Evolutionary conservation across 1,140 invertebrate genomes (phyloP).

Genomic region (Drosophila prosaltans): DNA sequence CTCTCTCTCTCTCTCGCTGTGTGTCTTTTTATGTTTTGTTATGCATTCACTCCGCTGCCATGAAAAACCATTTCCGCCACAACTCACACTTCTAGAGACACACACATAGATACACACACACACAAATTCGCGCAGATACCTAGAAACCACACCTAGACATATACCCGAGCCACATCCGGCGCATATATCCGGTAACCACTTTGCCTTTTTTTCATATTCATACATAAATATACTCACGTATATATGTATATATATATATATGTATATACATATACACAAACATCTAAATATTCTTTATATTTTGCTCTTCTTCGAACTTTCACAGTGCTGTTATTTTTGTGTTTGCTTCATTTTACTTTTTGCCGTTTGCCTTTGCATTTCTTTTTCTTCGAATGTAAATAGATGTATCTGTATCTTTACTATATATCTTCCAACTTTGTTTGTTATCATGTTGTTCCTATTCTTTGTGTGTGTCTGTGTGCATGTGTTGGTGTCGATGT

Average conservation of each 20-base stretch:
- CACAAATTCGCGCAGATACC: conserved; percentile 18
- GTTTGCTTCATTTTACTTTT: conserved; percentile 51
- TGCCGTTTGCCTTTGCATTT: conserved; percentile 39
- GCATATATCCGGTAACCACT: conserved; percentile 16
- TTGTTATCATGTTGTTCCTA: conserved; percentile 13
- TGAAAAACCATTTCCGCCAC: conserved; percentile 39
- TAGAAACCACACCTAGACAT: conserved; percentile 17
- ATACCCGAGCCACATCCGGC: conserved; percentile 7
- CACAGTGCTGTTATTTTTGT: conserved; percentile 48
- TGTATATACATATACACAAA: not conserved
- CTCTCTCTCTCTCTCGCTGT: conserved; percentile 22
- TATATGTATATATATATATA: not conserved
- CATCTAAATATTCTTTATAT: conserved; percentile 14
- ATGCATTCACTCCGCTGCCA: conserved; percentile 25
- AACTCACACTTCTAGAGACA: conserved; percentile 23
- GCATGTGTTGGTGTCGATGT: conserved; percentile 42
- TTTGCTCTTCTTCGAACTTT: conserved; percentile 7
- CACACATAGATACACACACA: conserved; percentile 15
- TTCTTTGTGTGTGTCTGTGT: not conserved
- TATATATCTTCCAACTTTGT: conserved; percentile 21
- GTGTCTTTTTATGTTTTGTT: conserved; percentile 20
- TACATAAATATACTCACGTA: conserved; percentile 4
- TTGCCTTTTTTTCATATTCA: conserved; percentile 14
- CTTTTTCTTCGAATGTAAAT: conserved; percentile 10
- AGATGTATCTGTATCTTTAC: conserved; percentile 24